These are phyloP conservation scores for Xerus inauris DNA, from an alignment of 2,113 vertebrate species.

Conservation along the genomic window DNA sequence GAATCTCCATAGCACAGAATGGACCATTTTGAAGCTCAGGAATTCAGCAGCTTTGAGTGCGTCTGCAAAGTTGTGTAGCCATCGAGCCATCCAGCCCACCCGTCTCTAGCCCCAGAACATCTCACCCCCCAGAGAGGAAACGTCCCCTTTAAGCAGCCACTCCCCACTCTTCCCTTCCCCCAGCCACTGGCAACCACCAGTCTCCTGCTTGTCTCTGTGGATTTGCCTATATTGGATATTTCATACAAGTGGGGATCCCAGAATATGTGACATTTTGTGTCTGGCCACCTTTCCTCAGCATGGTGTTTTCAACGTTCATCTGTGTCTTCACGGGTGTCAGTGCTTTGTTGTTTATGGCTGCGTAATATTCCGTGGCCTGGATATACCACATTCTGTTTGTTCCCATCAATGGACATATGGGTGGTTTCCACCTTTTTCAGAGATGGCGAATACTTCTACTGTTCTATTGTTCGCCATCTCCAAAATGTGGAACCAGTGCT, in stretches of 20 bases:
- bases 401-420: neutral
- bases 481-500: fast-evolving
- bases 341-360: neutral
- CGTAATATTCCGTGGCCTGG: neutral
- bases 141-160: neutral
- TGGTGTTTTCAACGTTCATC: neutral
- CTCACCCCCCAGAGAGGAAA: neutral
- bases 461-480: too few relatives aligned
- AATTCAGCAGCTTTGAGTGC: neutral
- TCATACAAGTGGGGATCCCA: neutral
- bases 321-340: too few relatives aligned
- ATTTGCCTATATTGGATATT: neutral
- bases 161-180: neutral
- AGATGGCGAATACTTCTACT: too few relatives aligned
- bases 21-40: neutral
- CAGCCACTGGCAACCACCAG: neutral
- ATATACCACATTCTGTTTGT: neutral
- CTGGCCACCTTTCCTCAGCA: neutral
- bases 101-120: neutral
- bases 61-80: fast-evolving
- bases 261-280: neutral
- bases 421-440: neutral
- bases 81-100: neutral
- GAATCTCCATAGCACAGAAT: neutral
- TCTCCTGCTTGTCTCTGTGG: neutral